Evolutionary conservation across 2,113 vertebrate genomes (phyloP), one percentile per base, ranked within the genome.

Genomic region (Eulacestoma nigropectus): DNA sequence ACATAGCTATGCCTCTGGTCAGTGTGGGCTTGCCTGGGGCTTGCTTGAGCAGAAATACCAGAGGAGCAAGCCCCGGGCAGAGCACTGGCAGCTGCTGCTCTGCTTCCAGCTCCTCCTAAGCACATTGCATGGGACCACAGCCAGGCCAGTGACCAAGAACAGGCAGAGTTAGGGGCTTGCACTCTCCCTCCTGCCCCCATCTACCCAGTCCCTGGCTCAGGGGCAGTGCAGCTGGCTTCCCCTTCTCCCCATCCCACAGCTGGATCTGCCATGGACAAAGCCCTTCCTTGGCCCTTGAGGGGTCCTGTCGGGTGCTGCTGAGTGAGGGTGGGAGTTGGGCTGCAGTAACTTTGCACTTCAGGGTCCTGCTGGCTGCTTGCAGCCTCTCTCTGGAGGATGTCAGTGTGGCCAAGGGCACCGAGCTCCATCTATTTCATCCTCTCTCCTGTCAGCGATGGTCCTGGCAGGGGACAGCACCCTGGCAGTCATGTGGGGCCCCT

Each of bases 21-120:
- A 89, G 53, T 0, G 0, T 17, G 60, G 64, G 29, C n/a, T 44
- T 16, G 59, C 30, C 55, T 1, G 0, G 16, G 42, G 46, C 69
- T 84, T 5, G 1, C n/a, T 41, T 1, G 2, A 62, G 42, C 22
- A 57, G 77, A 56, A 69, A 52, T 22, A 39, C 25, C 2, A 5
- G 47, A 62, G 52, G 16, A 75, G 21, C 10, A 46, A 85, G 60
- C 26, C 52, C 22, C 52, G 53, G 47, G 39, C 25, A 70, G 39
- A 39, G n/a, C 1, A 0, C 16, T 67, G 47, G 39, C 25, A 62
- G 90, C 55, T 81, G 35, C 77, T 79, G 20, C 42, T 81, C 73
- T 63, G 13, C 64, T 82, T 44, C 42, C 69, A 94, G 42, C 64
- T 52, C 29, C 23, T 84, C 52, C 37, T 25, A 9, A 63, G 57